phyloP scores from a whole-genome alignment of 1,140 invertebrate species.

The Pachypeltis micranthus region DNA sequence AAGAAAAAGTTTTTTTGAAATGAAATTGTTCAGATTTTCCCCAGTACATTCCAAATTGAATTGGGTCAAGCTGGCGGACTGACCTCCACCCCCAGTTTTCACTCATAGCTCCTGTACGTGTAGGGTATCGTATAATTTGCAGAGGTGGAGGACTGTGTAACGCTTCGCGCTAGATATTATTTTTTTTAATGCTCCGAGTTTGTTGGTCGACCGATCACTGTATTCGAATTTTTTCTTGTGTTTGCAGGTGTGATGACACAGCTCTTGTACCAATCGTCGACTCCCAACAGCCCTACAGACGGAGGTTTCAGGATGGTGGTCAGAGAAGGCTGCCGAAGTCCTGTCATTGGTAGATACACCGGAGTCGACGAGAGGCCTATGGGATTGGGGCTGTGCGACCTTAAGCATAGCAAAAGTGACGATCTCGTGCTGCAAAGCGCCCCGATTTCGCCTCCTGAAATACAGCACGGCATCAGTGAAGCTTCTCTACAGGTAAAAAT shows the following conservation, averaged over 20 bases:
- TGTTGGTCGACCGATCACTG: too few relatives aligned
- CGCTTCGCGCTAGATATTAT: too few relatives aligned
- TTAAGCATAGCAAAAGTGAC: slow-evolving; percentile 32
- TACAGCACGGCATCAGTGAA: slow-evolving; percentile 33
- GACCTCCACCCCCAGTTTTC: too few relatives aligned
- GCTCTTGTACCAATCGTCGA: slow-evolving; percentile 31
- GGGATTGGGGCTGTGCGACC: slow-evolving; percentile 25
- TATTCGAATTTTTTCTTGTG: neutral
- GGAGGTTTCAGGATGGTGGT: slow-evolving; percentile 13
- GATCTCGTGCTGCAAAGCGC: slow-evolving; percentile 34
- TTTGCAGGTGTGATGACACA: slow-evolving; percentile 32
- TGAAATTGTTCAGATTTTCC: too few relatives aligned
- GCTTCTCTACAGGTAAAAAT: slow-evolving; percentile 23
- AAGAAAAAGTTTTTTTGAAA: too few relatives aligned
- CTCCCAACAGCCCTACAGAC: slow-evolving; percentile 21
- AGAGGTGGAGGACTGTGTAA: too few relatives aligned
- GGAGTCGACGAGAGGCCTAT: slow-evolving; percentile 34
- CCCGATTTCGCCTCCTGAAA: slow-evolving; percentile 35
- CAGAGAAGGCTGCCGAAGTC: slow-evolving; percentile 26
- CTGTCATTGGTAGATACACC: slow-evolving; percentile 33
- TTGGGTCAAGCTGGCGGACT: too few relatives aligned
- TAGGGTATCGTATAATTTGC: too few relatives aligned
- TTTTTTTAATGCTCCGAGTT: too few relatives aligned
- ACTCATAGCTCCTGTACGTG: too few relatives aligned
- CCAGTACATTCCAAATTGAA: too few relatives aligned